Evolutionary conservation across 2,888 invertebrate species (phyloP), one percentile per base, ranked within the genome.

Genomic region (Clitarchus hookeri): DNA sequence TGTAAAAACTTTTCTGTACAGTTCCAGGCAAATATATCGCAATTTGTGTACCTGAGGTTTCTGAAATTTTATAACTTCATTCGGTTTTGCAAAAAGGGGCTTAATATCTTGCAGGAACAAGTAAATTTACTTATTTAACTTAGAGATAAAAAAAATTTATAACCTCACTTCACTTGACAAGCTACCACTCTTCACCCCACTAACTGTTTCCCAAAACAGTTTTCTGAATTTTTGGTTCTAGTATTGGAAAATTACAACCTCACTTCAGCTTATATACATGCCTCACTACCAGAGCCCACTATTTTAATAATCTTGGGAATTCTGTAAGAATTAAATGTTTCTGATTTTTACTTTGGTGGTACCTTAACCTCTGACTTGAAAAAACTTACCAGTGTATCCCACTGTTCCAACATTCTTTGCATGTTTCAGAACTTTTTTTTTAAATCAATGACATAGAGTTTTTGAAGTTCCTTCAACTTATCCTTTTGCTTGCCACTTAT

Each of bases 341-440:
- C 65, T n/a, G n/a, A 65, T 65, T 23, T 23, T 19, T 65, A 23
- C 65, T 65, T 65, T 23, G n/a, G 65, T 19, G 11, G 11, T 19
- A 16, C 65, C 65, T 12, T 65, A 65, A 65, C 65, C 65, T 65
- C 23, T 23, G 65, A 65, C 6, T 65, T 6, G 65, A 65, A 65
- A n/a, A 65, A 65, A 65, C 65, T 65, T 19, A 65, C 65, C 6
- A 65, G 65, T 65, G 65, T 6, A 23, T 65, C 65, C 65, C 65
- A 65, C 65, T 9, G 65, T 65, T 65, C 65, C 65, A 65, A 65
- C 19, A 65, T 65, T 65, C 65, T 65, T 65, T n/a, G 44, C 44
- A 44, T 84, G 84, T 3, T 84, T 84, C 23, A 84, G 54, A 8
- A 84, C n/a, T 53, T 54, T 84, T 84, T n/a, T 44, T 48, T 84